These are phyloP conservation scores for Dromococcyx pavoninus DNA, from an alignment of 2,797 vertebrate genomes.

Conservation along the genomic window DNA sequence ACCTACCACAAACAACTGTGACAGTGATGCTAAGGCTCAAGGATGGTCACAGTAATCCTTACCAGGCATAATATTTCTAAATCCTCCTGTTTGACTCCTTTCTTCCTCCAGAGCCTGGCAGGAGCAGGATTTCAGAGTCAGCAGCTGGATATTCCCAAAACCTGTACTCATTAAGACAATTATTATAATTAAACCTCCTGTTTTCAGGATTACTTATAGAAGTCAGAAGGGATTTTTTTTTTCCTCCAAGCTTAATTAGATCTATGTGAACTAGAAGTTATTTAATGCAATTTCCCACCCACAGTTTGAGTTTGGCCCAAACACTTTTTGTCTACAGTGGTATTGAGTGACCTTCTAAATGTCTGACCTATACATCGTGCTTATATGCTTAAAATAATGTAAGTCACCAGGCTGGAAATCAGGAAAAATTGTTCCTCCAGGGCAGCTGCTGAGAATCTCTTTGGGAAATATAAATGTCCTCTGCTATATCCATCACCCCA, in stretches of 20 bases:
- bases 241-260: constrained; percentile 6
- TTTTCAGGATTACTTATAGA: constrained; percentile 35
- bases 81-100: background rate
- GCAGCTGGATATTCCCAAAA: constrained; percentile 36
- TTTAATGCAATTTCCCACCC: constrained; percentile 13
- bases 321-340: background rate
- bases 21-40: background rate
- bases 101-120: background rate
- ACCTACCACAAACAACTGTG: background rate
- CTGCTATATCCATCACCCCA: background rate
- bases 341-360: background rate
- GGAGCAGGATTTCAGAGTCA: background rate
- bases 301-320: background rate
- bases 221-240: constrained; percentile 16
- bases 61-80: background rate
- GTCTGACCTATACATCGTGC: background rate
- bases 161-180: constrained; percentile 31
- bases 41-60: background rate
- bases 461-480: background rate
- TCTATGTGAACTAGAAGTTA: background rate
- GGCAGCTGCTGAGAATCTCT: background rate
- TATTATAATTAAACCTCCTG: constrained; percentile 47
- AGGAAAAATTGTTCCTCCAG: background rate
- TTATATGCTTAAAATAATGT: background rate
- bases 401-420: background rate